These are phyloP conservation scores for Hypselothyrea guttata DNA, from an alignment of 2,888 invertebrate genomes.

Conservation along the genomic window DNA sequence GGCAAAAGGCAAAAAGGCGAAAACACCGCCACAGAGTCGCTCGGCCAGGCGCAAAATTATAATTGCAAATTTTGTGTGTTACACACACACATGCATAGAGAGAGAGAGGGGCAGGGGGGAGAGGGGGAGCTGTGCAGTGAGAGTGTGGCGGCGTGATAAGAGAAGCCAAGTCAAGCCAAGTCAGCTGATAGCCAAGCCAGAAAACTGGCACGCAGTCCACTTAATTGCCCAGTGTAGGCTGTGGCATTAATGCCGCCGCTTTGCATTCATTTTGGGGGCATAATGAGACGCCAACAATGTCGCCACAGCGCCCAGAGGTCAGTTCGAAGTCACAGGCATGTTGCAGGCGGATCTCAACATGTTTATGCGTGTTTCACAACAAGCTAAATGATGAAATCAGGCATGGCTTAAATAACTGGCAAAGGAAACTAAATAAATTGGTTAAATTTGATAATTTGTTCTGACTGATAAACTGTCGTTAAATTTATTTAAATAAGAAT, in stretches of 20 bases:
- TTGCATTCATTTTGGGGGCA: slow-evolving; percentile 71
- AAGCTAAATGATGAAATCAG: too few species aligned
- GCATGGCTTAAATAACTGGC: too few species aligned
- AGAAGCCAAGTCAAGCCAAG: slow-evolving; percentile 38
- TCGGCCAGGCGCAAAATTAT: slow-evolving; percentile 69
- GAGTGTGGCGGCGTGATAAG: slow-evolving; percentile 76
- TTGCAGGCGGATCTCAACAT: background rate
- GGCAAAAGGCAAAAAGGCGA: slow-evolving; percentile 53
- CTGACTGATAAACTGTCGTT: too few species aligned
- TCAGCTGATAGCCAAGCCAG: slow-evolving; percentile 5
- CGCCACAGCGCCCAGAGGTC: slow-evolving; percentile 43
- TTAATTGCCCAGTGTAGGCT: slow-evolving; percentile 46
- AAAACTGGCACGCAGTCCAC: slow-evolving; percentile 47
- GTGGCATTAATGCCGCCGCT: slow-evolving; percentile 74
- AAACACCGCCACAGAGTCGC: slow-evolving; percentile 64
- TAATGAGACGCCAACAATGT: slow-evolving; percentile 53
- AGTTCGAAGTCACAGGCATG: slow-evolving; percentile 1
- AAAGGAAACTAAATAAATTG: too few species aligned
- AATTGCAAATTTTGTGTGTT: slow-evolving; percentile 70
- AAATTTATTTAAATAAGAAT: too few species aligned
- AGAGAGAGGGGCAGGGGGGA: too few species aligned
- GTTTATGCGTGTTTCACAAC: slow-evolving; percentile 17
- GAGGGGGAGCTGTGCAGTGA: slow-evolving; percentile 59
- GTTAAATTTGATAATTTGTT: too few species aligned
- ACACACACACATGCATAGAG: slow-evolving; percentile 7